Percentiles rank a stretch among this genome's conserved stretches.
Evolutionary conservation across 92 coral and sea anemone genomes (phyloP).

Genomic region (Plumapathes pennacea): DNA sequence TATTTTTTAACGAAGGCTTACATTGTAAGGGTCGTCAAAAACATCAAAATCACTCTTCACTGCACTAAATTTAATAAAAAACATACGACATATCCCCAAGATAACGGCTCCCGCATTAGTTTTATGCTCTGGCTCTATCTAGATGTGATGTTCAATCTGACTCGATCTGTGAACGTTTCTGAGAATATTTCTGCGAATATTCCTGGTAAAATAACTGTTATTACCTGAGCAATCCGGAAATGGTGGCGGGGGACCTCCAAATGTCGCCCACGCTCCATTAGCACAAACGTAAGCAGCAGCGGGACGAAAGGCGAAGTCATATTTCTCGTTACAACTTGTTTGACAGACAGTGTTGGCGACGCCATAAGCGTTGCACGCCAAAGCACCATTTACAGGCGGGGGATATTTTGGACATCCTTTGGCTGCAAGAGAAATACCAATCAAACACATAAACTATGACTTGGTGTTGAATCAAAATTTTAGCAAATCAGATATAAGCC

Average conservation of each 20-base stretch:
- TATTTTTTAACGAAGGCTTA: no score
- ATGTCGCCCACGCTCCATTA: slow-evolving; percentile 57
- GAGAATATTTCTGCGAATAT: no score
- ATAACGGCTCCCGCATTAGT: no score
- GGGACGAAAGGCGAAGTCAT: slow-evolving; percentile 82
- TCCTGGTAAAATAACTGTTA: no score
- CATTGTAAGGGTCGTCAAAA: no score
- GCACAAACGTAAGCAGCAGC: slow-evolving; percentile 62
- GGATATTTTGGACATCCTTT: slow-evolving; percentile 56
- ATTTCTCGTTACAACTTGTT: slow-evolving; percentile 63
- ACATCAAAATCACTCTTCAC: no score
- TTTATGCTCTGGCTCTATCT: no score
- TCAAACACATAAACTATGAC: not conserved
- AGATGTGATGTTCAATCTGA: no score
- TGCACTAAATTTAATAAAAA: no score
- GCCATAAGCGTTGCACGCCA: slow-evolving; percentile 77
- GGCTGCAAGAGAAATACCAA: slow-evolving; percentile 45
- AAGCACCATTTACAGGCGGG: slow-evolving; percentile 80
- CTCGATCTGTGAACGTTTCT: no score
- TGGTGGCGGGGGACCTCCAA: slow-evolving; percentile 38
- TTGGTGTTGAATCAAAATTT: not conserved
- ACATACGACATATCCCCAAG: no score
- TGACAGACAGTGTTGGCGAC: slow-evolving; percentile 54
- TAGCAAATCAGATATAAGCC: not conserved
- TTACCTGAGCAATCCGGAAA: slow-evolving; percentile 94